A percentile compares a stretch with the other conserved stretches of the same genome.
These are phyloP conservation scores for Myopa tessellatipennis DNA, from an alignment of 2,888 invertebrate genomes.

Conservation along the genomic window DNA sequence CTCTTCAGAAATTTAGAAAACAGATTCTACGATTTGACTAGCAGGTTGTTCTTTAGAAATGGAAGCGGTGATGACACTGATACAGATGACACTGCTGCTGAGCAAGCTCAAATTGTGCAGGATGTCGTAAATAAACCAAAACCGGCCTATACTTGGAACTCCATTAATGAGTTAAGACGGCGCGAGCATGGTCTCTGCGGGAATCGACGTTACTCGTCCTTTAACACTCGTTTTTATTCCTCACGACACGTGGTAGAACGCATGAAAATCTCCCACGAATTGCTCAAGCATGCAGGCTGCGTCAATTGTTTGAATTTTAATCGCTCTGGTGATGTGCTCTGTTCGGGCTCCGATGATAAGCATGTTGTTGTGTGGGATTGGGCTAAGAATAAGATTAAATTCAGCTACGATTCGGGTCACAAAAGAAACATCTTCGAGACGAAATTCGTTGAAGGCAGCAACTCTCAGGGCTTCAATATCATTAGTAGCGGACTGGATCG, in stretches of 20 bases:
- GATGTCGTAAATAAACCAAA: constrained; percentile 58
- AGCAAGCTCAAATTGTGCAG: constrained; percentile 30
- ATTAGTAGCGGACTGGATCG: constrained; percentile 92
- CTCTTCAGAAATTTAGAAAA: too few relatives aligned
- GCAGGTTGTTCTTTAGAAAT: too few relatives aligned
- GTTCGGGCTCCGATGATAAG: constrained; percentile 92
- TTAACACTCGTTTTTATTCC: constrained; percentile 80
- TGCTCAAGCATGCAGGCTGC: constrained; percentile 87
- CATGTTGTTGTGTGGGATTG: constrained; percentile 92
- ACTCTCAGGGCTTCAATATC: constrained; percentile 79
- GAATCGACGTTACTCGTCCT: constrained; percentile 59
- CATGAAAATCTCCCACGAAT: constrained; percentile 79
- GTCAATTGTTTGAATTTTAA: constrained; percentile 95
- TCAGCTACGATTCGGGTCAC: constrained; percentile 84
- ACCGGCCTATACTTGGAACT: constrained; percentile 60
- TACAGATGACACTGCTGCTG: neutral
- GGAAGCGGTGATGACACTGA: too few relatives aligned
- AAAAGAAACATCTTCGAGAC: constrained; percentile 89
- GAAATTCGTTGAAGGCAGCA: constrained; percentile 81
- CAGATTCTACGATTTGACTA: too few relatives aligned
- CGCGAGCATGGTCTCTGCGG: constrained; percentile 60
- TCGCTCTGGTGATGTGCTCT: constrained; percentile 75
- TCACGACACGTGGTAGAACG: constrained; percentile 86
- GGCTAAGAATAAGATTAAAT: constrained; percentile 76
- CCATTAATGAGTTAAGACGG: constrained; percentile 56